Conservation (phyloP, 2,113 vertebrate genomes). For the Charadrius vociferus region DNA sequence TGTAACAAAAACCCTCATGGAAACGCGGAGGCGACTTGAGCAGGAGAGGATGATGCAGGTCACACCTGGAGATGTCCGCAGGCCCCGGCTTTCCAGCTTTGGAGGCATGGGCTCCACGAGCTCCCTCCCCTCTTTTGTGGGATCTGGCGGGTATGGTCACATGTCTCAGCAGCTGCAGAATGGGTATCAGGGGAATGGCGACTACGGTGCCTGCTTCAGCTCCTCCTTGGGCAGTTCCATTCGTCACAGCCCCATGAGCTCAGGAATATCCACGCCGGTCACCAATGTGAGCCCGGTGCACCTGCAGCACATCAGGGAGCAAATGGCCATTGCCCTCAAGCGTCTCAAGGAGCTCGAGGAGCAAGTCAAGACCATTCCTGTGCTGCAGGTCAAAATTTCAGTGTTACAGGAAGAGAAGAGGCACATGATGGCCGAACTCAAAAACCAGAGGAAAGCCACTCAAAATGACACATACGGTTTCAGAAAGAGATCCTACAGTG, state of each 20-base stretch:
- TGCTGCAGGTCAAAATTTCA: conserved; percentile 95
- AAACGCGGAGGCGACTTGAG: conserved; percentile 91
- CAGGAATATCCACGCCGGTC: conserved; percentile 90
- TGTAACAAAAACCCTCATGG: conserved; percentile 98
- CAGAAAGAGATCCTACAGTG: conserved; percentile 92
- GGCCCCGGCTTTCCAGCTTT: conserved; percentile 91
- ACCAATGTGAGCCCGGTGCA: conserved; percentile 93
- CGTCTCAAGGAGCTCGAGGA: conserved; percentile 93
- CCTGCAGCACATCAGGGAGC: conserved; percentile 94
- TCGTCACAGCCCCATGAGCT: conserved; percentile 94
- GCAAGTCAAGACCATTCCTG: conserved; percentile 93
- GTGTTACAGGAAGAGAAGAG: conserved; percentile 96
- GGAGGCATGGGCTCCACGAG: conserved; percentile 90
- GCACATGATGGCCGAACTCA: conserved; percentile 87
- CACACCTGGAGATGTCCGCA: conserved; percentile 79
- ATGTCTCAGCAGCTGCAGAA: conserved; percentile 81
- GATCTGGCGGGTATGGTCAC: conserved; percentile 79
- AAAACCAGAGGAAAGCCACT: conserved; percentile 76
- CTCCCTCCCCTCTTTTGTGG: conserved; percentile 88
- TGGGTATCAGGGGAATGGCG: conserved; percentile 84
- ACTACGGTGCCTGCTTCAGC: conserved; percentile 79
- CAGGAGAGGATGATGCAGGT: conserved; percentile 91
- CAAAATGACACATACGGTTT: conserved; percentile 72
- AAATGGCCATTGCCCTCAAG: conserved; percentile 94
- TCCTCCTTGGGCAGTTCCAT: conserved; percentile 91